These are phyloP conservation scores for Sebastes aleutianus DNA, from an alignment of 2,797 vertebrate species.

Conservation along the genomic window DNA sequence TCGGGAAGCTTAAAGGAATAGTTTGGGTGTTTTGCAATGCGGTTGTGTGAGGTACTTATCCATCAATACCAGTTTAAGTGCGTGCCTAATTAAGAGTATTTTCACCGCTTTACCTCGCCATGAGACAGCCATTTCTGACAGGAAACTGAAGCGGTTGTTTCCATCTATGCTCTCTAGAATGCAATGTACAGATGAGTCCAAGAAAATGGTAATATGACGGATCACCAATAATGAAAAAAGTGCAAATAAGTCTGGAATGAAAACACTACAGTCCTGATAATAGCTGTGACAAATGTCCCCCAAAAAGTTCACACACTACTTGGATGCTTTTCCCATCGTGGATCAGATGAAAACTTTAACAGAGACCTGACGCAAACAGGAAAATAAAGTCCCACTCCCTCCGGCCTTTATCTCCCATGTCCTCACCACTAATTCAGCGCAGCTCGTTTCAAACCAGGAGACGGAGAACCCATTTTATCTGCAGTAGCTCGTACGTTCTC, in stretches of 20 bases:
- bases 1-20: not conserved
- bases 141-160: no score
- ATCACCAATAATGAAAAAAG: not conserved
- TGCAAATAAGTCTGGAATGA: not conserved
- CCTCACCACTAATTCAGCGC: constrained; percentile 13
- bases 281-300: not conserved
- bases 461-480: constrained; percentile 17
- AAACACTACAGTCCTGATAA: not conserved
- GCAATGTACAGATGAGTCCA: not conserved
- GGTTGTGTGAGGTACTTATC: not conserved
- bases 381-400: not conserved
- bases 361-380: constrained; percentile 13
- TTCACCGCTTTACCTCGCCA: no score
- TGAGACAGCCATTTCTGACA: no score
- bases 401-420: constrained; percentile 28
- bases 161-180: not conserved
- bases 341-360: constrained; percentile 6
- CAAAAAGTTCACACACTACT: not conserved
- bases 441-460: constrained; percentile 4
- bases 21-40: not conserved
- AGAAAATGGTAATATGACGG: not conserved
- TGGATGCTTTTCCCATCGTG: not conserved
- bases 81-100: no score
- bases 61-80: no score
- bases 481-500: constrained; percentile 37